Base-by-base conservation (phyloP, 2,888 invertebrate species). In the Hedya salicella region DNA sequence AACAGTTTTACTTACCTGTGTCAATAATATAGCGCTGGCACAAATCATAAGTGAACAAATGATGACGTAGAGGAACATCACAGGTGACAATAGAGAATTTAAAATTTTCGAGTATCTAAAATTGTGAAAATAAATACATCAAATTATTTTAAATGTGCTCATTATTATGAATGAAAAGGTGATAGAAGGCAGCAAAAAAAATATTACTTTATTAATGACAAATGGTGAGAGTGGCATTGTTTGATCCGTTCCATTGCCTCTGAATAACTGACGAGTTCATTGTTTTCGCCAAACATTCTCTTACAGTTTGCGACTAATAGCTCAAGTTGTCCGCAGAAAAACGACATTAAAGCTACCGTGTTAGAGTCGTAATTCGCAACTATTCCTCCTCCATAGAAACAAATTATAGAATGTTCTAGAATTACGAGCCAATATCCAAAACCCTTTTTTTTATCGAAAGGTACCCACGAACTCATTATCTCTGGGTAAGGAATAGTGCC, bases 1-100 rank as follows among this genome's bases (percentile, higher is more conserved):
- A n/a, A n/a, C n/a, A n/a, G n/a, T n/a, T n/a, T n/a, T 21, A 65
- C 73, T 75, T 78, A 89, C 90, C 78, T 76, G 79, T 13, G 85
- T 87, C n/a, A 91, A 66, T 68, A 90, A 89, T 4, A 87, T 80
- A 42, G 88, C 92, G 69, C 88, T 87, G 0, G 90, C 86, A 69
- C 91, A 92, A 48, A 92, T 85, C 91, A 92, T 92, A 0, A 92
- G 73, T 0, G 92, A 91, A 62, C 92, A 93, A 44, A 92, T 88
- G 5, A 91, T 77, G 0, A 92, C 86, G 70, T 92, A 91, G 39
- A 89, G 14, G 71, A 92, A 91, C 88, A 92, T 84, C 0, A 91
- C 87, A 0, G 92, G 92, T 9, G 91, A 91, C 1, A 91, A 69
- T 17, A 92, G 69, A 0, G 80, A 80, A 69, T 91, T 87, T 0